Evolutionary conservation across 2,888 invertebrate genomes (phyloP).

Genomic region (Corbicula japonica): DNA sequence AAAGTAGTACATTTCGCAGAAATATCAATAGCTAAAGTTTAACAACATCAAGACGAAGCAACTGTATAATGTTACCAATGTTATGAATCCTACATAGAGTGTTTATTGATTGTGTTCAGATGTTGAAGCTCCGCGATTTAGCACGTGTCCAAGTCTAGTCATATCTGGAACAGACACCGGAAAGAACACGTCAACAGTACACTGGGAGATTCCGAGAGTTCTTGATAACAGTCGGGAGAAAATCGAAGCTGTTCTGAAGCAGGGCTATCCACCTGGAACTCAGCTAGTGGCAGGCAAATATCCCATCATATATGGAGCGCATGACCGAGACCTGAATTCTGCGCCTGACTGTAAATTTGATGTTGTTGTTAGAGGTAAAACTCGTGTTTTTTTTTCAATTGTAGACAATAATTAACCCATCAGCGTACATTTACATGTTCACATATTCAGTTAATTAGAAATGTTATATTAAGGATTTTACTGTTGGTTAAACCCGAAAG

Average conservation of each 20-base stretch:
- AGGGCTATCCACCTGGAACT: background rate
- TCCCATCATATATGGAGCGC: slow-evolving; percentile 14
- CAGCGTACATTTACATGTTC: too few relatives aligned
- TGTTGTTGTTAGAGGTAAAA: slow-evolving; percentile 34
- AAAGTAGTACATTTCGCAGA: background rate
- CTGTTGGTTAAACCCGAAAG: too few relatives aligned
- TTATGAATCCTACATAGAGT: background rate
- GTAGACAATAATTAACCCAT: too few relatives aligned
- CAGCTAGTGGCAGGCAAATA: slow-evolving; percentile 10
- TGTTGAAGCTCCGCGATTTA: slow-evolving; percentile 37
- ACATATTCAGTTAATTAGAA: too few relatives aligned
- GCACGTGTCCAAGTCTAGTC: slow-evolving; percentile 30
- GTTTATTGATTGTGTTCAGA: slow-evolving; percentile 33
- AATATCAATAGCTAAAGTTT: background rate
- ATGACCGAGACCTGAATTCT: slow-evolving; percentile 12
- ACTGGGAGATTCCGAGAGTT: slow-evolving; percentile 30
- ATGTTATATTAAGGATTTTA: too few relatives aligned
- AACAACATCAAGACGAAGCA: background rate
- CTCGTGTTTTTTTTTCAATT: too few relatives aligned
- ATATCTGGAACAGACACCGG: slow-evolving; percentile 36
- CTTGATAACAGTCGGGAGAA: slow-evolving; percentile 29
- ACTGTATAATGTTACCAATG: background rate
- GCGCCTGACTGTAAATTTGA: slow-evolving; percentile 16
- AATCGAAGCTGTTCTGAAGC: background rate
- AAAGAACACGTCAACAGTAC: slow-evolving; percentile 23